Percentiles rank a stretch among this genome's conserved stretches.
Evolutionary conservation across 2,888 invertebrate species (phyloP).

Genomic region (Oligia latruncula): DNA sequence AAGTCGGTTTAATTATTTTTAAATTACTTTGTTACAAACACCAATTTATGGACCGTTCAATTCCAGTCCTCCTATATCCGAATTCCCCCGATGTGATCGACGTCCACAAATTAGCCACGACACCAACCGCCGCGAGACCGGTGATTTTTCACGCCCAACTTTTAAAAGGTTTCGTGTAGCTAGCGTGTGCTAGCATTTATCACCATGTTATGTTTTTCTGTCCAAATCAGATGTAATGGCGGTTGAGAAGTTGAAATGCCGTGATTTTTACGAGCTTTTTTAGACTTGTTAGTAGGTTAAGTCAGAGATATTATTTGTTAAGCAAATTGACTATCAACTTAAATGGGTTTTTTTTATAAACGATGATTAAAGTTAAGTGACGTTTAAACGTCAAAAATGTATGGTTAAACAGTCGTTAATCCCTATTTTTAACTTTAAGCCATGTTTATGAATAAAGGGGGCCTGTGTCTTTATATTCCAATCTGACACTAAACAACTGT

Average conservation of each 20-base stretch:
- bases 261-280: conserved; percentile 2
- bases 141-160: conserved; percentile 81
- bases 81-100: conserved; percentile 73
- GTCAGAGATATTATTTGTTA: background rate
- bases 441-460: too few relatives aligned
- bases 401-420: too few relatives aligned
- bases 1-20: too few relatives aligned
- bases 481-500: too few relatives aligned
- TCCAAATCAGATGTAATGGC: conserved; percentile 60
- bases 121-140: conserved; percentile 69
- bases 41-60: background rate
- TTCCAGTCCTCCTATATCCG: conserved; percentile 62
- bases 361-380: too few relatives aligned
- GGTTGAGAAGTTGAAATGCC: conserved; percentile 43
- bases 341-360: too few relatives aligned
- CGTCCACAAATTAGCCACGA: conserved; percentile 80
- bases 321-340: background rate
- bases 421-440: too few relatives aligned
- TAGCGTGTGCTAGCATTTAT: conserved; percentile 61
- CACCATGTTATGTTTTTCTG: conserved; percentile 62
- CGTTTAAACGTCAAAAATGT: too few relatives aligned
- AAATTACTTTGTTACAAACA: background rate
- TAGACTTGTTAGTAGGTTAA: background rate
- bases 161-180: conserved; percentile 78
- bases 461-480: background rate